Base-by-base conservation (phyloP, 2,888 invertebrate species). In the Oscheius sp. region DNA sequence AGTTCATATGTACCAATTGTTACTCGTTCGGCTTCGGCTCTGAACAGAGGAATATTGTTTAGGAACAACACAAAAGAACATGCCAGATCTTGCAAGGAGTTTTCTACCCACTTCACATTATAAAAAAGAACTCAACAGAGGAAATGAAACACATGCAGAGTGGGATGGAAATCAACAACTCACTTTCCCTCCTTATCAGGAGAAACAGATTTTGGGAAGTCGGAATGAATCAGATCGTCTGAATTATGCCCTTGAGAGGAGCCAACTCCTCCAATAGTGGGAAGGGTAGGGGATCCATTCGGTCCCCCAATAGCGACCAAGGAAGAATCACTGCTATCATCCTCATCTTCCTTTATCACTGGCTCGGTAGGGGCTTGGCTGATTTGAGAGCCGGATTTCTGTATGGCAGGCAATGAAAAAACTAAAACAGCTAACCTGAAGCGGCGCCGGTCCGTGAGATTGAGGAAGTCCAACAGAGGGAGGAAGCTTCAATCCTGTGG, bases 331-430 rank as follows among this genome's bases (percentile, higher is more conserved):
- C 72, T 75, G 47, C 51, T 75, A 68, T 84, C 85, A 56, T 85
- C 82, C 6, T 82, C 83, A 38, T 85, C 85, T 50, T 85, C 85
- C 57, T 77, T 75, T 62, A 85, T 85, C 14, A 78, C 77, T 5
- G 85, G 85, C 64, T 86, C 83, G 0, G 76, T 77, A 1, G 85
- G 85, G 9, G 85, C 80, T 54, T 86, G 85, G 6, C 82, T 83
- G 24, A 85, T 82, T 51, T 77, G 77, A 6, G 80, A 80, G 24
- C 77, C 78, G 5, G 77, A 78, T 50, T 82, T 82, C 72, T 82
- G n/a, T n/a, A n/a, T n/a, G n/a, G n/a, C n/a, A n/a, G n/a, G n/a
- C n/a, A n/a, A n/a, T n/a, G n/a, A n/a, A n/a, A 67, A 59, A 77
- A 47, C 26, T 26, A 59, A 12, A 38, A 38, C 6, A 30, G 49